A percentile compares a stretch with the other conserved stretches of the same genome.
phyloP scores from a whole-genome alignment of 2,113 vertebrate genomes.

The Amazona guildingii region DNA sequence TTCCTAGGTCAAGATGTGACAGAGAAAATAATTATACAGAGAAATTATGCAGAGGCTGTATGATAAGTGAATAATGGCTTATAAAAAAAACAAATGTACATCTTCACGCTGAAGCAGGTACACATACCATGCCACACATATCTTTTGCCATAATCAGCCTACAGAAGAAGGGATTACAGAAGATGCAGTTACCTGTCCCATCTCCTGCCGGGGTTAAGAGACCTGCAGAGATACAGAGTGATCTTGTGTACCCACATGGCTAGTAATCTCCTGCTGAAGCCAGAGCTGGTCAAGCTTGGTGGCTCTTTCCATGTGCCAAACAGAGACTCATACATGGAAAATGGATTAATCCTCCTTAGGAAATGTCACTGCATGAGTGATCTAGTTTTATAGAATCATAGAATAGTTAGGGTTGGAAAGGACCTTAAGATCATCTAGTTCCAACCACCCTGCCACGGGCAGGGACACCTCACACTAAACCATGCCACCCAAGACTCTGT shows the following conservation, averaged over 20 bases:
- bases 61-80: not conserved
- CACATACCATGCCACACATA: not conserved
- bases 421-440: no score
- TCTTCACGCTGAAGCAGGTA: not conserved
- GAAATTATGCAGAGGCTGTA: not conserved
- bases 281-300: accelerated
- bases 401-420: no score
- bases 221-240: accelerated
- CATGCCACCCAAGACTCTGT: no score
- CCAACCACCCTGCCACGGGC: no score
- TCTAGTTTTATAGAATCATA: not conserved
- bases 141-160: not conserved
- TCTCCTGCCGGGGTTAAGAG: not conserved
- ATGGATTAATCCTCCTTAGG: accelerated
- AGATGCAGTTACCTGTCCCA: not conserved
- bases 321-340: not conserved
- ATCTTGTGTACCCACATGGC: not conserved
- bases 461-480: no score
- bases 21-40: not conserved
- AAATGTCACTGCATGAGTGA: accelerated
- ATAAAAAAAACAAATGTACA: not conserved
- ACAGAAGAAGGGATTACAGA: not conserved
- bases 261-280: not conserved
- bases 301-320: not conserved
- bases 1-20: not conserved